A percentile compares a stretch with the other conserved stretches of the same genome.
Evolutionary conservation across 2,797 vertebrate species (phyloP).

Genomic region (Vespertilio murinus): DNA sequence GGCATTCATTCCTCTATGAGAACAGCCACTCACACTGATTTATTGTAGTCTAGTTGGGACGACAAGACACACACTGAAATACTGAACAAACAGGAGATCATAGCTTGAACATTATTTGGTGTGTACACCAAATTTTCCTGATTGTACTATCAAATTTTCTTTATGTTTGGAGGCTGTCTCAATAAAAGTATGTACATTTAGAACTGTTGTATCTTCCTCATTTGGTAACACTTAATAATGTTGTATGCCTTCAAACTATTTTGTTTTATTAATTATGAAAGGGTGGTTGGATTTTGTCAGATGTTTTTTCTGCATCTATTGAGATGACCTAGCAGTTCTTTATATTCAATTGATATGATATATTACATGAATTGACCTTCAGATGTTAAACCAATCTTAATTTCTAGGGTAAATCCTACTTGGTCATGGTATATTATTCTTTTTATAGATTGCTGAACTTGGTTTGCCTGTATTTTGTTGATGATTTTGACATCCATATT

Average conservation of each 20-base stretch:
- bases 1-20: fast-evolving
- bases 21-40: background rate
- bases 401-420: background rate
- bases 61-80: background rate
- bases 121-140: background rate
- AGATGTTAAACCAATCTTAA: background rate
- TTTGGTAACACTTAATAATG: background rate
- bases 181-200: background rate
- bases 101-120: background rate
- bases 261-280: background rate
- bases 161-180: background rate
- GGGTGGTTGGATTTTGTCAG: background rate
- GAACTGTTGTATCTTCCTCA: background rate
- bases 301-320: background rate
- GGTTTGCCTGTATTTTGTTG: background rate
- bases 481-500: background rate
- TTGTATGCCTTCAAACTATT: background rate
- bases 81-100: background rate
- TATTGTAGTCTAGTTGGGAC: background rate
- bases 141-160: background rate
- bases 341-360: background rate
- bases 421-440: background rate
- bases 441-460: background rate
- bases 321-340: background rate
- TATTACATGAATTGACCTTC: background rate